Evolutionary conservation across 2,113 vertebrate genomes (phyloP).

Genomic region (Chaetodon trifascialis): DNA sequence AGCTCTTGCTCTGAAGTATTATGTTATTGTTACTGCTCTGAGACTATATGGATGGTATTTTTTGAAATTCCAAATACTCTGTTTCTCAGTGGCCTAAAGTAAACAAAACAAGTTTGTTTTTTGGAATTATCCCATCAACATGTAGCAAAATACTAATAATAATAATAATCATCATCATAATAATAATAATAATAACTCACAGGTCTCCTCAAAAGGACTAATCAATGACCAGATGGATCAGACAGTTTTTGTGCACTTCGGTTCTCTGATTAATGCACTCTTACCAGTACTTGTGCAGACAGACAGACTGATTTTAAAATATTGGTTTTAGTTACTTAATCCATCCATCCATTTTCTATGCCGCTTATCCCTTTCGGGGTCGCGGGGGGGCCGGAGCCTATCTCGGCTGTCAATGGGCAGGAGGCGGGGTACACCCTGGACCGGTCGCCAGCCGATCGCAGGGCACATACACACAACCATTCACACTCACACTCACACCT

Average conservation of each 20-base stretch:
- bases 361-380: too few species aligned
- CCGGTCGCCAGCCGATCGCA: too few species aligned
- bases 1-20: conserved; percentile 31
- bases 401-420: too few species aligned
- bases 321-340: background rate
- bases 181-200: background rate
- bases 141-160: background rate
- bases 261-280: background rate
- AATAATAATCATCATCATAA: background rate
- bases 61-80: conserved; percentile 7
- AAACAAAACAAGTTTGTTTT: conserved; percentile 15
- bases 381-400: too few species aligned
- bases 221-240: background rate
- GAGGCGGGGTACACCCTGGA: too few species aligned
- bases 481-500: too few species aligned
- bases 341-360: too few species aligned
- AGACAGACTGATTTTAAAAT: background rate
- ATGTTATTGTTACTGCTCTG: conserved; percentile 26
- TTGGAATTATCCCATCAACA: background rate
- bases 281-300: background rate
- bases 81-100: background rate
- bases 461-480: too few species aligned
- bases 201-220: background rate
- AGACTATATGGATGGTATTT: background rate
- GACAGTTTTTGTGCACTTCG: background rate